phyloP scores from a whole-genome alignment of 2,888 invertebrate species.

The Toxonevra muliebris region DNA sequence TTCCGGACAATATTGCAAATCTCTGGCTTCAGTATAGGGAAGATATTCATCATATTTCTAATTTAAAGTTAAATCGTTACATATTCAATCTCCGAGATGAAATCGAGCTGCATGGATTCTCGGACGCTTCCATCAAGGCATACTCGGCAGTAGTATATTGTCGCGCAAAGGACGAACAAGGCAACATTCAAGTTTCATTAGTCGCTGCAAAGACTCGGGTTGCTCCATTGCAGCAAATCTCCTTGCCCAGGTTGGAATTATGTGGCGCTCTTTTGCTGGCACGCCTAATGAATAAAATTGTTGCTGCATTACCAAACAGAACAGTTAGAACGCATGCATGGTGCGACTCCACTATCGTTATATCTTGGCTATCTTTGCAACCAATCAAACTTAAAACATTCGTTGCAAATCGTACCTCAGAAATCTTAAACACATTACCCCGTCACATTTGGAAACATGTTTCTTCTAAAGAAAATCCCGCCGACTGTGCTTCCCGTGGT shows the following conservation, averaged over 20 bases:
- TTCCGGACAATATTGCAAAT: not conserved
- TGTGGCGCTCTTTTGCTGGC: conserved; percentile 2
- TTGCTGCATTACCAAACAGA: conserved; percentile 6
- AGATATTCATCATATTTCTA: not conserved
- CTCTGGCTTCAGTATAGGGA: not conserved
- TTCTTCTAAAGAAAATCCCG: conserved; percentile 10
- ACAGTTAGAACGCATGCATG: not conserved
- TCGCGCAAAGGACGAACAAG: not conserved
- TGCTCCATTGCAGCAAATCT: not conserved
- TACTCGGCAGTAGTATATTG: not conserved
- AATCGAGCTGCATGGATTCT: not conserved
- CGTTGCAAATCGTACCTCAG: conserved; percentile 19
- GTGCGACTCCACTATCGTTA: conserved; percentile 28
- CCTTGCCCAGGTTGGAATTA: not conserved
- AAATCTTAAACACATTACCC: conserved; percentile 21
- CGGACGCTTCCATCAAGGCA: not conserved
- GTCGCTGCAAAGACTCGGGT: conserved; percentile 3
- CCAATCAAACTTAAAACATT: conserved; percentile 26
- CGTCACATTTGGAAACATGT: conserved; percentile 24
- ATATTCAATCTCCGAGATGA: not conserved
- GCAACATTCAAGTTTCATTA: not conserved
- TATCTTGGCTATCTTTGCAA: conserved; percentile 17
- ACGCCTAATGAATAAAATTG: conserved; percentile 22
- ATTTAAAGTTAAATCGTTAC: not conserved
- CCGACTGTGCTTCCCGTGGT: no score